Evolutionary conservation across 2,888 invertebrate species (phyloP), one percentile per base, ranked within the genome.

Genomic region (Plebejus melissa): DNA sequence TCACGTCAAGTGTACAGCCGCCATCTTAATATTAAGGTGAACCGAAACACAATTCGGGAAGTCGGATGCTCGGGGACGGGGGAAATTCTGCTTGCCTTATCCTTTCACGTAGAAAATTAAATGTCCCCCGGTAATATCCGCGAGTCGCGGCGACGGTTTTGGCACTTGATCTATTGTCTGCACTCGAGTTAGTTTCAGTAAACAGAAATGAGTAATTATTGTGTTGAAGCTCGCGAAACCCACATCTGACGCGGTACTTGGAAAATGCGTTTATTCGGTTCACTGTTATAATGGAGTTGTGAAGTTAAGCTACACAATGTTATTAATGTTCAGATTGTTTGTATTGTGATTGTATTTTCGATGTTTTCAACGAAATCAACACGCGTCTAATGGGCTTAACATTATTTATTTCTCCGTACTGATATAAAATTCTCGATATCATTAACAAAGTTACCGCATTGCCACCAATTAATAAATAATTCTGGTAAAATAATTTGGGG

Each of bases 71-170:
- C 82, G 83, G 84, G 89, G 86, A 86, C 85, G 82, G 83, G 84
- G 88, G 88, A 88, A 88, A 90, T 88, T 88, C 88, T 85, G 83
- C 86, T 87, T 84, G 89, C 88, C 90, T 92, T 92, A 91, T 92
- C 91, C 91, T 87, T 93, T 88, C 93, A 92, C 92, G 93, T 93
- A 92, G 93, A 93, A 93, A 93, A 93, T 93, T 92, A 93, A 93
- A 93, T 89, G 93, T 93, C 92, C 90, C 87, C 84, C 86, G 85
- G 90, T 88, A 88, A 91, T 90, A 91, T 91, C 91, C 90, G 90
- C 77, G 84, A 83, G 82, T 77, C 82, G 84, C 82, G 83, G 81
- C 83, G 85, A 84, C 90, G 90, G 85, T 86, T 90, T 89, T 90
- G 93, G 90, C 92, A 91, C 87, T 88, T 90, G 88, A 91, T 91